A percentile compares a stretch with the other conserved stretches of the same genome.
Evolutionary conservation across 1,140 invertebrate genomes (phyloP).

Genomic region (Leptoteleia sp.): DNA sequence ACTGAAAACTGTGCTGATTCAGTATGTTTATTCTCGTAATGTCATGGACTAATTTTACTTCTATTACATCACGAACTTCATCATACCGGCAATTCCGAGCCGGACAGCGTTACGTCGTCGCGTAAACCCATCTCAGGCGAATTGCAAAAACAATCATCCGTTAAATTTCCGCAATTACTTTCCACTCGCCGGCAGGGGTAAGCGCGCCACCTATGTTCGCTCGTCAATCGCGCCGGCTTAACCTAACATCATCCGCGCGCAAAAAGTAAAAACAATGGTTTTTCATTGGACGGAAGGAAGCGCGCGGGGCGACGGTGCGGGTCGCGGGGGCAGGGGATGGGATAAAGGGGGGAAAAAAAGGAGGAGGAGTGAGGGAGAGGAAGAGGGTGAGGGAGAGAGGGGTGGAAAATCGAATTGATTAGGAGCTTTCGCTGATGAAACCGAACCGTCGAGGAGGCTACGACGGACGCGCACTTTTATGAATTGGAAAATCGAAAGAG

Average conservation of each 20-base stretch:
- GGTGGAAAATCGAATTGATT: neutral
- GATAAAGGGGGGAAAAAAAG: too few species aligned
- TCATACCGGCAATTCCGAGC: neutral
- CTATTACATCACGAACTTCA: slow-evolving; percentile 19
- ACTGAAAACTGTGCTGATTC: slow-evolving; percentile 4
- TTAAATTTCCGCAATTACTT: slow-evolving; percentile 21
- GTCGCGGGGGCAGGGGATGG: too few species aligned
- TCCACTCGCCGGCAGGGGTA: neutral
- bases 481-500: slow-evolving; percentile 60
- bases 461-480: slow-evolving; percentile 47
- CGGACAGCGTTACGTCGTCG: neutral
- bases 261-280: neutral
- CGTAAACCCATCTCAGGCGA: neutral
- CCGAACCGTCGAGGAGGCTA: neutral
- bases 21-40: neutral
- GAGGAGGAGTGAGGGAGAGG: too few species aligned
- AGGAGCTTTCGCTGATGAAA: neutral
- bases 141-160: slow-evolving; percentile 15
- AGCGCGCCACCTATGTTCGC: neutral
- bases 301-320: too few species aligned
- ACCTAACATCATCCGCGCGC: slow-evolving; percentile 6
- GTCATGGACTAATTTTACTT: slow-evolving; percentile 2
- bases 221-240: slow-evolving; percentile 20
- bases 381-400: too few species aligned
- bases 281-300: neutral